These are phyloP conservation scores for Terrapene triunguis DNA, from an alignment of 2,113 vertebrate genomes.

Conservation along the genomic window DNA sequence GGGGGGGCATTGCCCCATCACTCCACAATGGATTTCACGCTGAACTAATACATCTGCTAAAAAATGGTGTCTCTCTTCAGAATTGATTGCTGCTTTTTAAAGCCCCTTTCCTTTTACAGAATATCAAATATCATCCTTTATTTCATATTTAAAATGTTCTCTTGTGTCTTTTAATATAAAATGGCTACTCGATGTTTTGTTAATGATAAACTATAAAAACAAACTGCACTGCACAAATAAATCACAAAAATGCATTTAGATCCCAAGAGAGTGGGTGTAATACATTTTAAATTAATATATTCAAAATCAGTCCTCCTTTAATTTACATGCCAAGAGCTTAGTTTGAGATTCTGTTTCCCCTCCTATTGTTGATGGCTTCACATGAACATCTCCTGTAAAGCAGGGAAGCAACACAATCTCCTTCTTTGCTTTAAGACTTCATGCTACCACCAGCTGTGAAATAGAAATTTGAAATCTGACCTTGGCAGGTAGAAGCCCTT, in stretches of 20 bases:
- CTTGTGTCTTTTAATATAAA: background rate
- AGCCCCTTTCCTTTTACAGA: background rate
- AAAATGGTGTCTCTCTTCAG: background rate
- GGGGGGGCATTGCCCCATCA: background rate
- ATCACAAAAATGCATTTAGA: background rate
- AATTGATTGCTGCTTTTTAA: background rate
- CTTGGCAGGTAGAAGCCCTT: background rate
- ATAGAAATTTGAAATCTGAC: background rate
- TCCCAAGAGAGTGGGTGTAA: background rate
- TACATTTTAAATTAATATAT: fast-evolving
- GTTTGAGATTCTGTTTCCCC: background rate
- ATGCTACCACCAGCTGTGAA: background rate
- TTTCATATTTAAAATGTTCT: background rate
- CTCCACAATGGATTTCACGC: background rate
- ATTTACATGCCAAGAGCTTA: background rate
- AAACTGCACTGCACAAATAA: background rate
- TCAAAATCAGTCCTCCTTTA: background rate
- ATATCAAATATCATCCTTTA: background rate
- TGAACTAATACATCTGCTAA: background rate
- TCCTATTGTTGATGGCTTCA: background rate
- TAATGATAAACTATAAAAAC: background rate
- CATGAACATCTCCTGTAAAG: background rate
- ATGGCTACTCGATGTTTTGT: background rate
- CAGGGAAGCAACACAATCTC: background rate
- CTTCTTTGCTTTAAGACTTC: background rate